Base-by-base conservation (phyloP, 2,888 invertebrate genomes). In the Metellina segmentata region DNA sequence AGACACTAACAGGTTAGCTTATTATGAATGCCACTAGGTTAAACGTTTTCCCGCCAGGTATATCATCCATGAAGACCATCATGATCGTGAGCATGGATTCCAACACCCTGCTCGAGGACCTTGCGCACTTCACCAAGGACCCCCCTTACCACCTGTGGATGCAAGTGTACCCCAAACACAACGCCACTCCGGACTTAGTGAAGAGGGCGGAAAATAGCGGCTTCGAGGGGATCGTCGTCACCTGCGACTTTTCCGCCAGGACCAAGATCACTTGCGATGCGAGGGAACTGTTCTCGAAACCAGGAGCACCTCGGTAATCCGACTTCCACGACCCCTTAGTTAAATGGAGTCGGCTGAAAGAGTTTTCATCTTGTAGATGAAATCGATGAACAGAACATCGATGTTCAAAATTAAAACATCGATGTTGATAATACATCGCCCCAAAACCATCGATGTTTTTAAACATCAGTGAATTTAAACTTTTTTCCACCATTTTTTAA, bases 91-190 rank as follows among this genome's bases (percentile, higher is more conserved):
- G 98, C 93, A 98, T 98, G 0, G 96, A 98, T 92, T 96, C 98
- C 0, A 98, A 98, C 0, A 97, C 96, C 93, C 97, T 98, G 74
- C 96, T 99, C 85, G 98, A 98, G 95, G 98, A 98, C 94, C 97
- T 98, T 0, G 97, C 97, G 0, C 94, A 95, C 89, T 97, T 96
- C 0, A 97, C 97, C 0, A 16, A 74, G 13, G 34, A 53, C 5
- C 98, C 98, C 0, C 97, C 98, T 0, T 96, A 96, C 0, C 95
- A 96, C 48, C 97, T 97, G 94, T 98, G 98, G 98, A 98, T 98
- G 94, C 98, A 99, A 95, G 96, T 99, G 0, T 98, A 98, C 95
- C 97, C 96, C 92, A 97, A 98, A 94, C 74, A 97, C 93, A 95
- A 96, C 61, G 95, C 97, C 0, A 98, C 98, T 0, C 95, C 95